Conservation (phyloP, 2,797 vertebrate genomes). For the Hippocampus kuda region DNA sequence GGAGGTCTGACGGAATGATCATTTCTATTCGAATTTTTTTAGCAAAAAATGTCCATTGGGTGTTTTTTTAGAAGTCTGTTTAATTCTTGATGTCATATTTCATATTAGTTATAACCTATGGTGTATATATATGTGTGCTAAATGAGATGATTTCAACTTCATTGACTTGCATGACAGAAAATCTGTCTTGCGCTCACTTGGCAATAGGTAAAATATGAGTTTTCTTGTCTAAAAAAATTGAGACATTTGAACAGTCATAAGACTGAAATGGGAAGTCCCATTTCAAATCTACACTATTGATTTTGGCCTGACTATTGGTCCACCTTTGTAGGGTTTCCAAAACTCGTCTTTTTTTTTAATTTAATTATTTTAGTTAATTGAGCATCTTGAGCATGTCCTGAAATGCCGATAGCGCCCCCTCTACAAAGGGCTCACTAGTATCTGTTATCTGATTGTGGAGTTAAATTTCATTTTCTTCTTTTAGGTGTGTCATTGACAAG, state of each 20-base stretch:
- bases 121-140: slow-evolving; percentile 27
- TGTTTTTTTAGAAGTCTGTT: slow-evolving; percentile 27
- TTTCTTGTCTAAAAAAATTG: slow-evolving; percentile 11
- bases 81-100: slow-evolving; percentile 28
- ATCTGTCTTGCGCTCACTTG: slow-evolving; percentile 15
- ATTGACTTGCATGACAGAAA: slow-evolving; percentile 22
- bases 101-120: slow-evolving; percentile 27
- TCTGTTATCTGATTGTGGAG: slow-evolving; percentile 62
- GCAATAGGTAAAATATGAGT: slow-evolving; percentile 14
- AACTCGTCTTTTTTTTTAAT: slow-evolving; percentile 2
- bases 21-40: slow-evolving; percentile 13
- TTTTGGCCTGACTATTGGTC: slow-evolving; percentile 10
- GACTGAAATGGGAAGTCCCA: slow-evolving; percentile 4
- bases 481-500: slow-evolving; percentile 74
- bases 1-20: slow-evolving; percentile 23
- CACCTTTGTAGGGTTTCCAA: slow-evolving; percentile 25
- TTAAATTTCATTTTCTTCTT: slow-evolving; percentile 79
- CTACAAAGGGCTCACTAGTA: slow-evolving; percentile 36
- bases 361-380: slow-evolving; percentile 24
- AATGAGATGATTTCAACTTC: slow-evolving; percentile 19
- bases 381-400: slow-evolving; percentile 46
- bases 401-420: slow-evolving; percentile 34
- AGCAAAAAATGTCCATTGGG: slow-evolving; percentile 20
- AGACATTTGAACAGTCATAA: slow-evolving; percentile 20
- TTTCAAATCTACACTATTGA: slow-evolving; percentile 17